Percentiles rank a stretch among this genome's conserved stretches.
Conservation (phyloP, 2,888 invertebrate genomes). For the Oscheius sp. region DNA sequence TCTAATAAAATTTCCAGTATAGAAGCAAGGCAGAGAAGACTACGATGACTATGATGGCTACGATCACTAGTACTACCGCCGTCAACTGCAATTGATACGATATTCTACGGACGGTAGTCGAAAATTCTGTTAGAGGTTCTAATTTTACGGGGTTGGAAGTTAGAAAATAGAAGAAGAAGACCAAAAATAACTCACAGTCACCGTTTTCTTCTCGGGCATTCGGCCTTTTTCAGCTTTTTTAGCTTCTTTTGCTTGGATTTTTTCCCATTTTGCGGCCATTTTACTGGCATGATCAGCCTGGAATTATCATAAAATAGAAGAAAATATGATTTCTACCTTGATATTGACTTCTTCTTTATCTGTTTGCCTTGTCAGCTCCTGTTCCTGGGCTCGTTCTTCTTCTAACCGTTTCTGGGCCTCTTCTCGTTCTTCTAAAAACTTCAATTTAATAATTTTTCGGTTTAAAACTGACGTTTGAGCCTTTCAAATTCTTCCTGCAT, state of each 20-base stretch:
- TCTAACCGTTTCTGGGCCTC: conserved; percentile 66
- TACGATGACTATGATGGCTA: conserved; percentile 25
- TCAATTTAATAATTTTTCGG: background rate
- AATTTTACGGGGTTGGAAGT: no score
- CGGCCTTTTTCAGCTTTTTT: conserved; percentile 72
- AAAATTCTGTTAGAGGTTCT: background rate
- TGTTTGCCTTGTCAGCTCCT: conserved; percentile 41
- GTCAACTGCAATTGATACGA: conserved; percentile 22
- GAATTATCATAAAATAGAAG: background rate
- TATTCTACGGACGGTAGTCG: background rate
- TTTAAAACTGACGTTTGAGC: conserved; percentile 69
- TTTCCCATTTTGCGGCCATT: conserved; percentile 74
- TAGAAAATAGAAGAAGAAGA: conserved; percentile 4
- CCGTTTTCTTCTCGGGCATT: conserved; percentile 66
- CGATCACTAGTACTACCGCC: conserved; percentile 24
- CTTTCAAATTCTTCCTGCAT: conserved; percentile 73
- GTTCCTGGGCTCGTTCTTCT: conserved; percentile 60
- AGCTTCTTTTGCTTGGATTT: conserved; percentile 73
- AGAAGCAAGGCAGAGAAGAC: conserved; percentile 8
- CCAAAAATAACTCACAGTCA: conserved; percentile 31
- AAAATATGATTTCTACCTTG: conserved; percentile 34
- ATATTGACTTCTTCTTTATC: conserved; percentile 57
- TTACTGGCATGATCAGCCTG: conserved; percentile 72
- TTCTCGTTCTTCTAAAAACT: conserved; percentile 65
- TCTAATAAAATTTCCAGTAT: background rate